Percentiles rank a stretch among this genome's conserved stretches.
These are phyloP conservation scores for Urosaurus nigricauda DNA, from an alignment of 2,797 vertebrate species.

Conservation along the genomic window DNA sequence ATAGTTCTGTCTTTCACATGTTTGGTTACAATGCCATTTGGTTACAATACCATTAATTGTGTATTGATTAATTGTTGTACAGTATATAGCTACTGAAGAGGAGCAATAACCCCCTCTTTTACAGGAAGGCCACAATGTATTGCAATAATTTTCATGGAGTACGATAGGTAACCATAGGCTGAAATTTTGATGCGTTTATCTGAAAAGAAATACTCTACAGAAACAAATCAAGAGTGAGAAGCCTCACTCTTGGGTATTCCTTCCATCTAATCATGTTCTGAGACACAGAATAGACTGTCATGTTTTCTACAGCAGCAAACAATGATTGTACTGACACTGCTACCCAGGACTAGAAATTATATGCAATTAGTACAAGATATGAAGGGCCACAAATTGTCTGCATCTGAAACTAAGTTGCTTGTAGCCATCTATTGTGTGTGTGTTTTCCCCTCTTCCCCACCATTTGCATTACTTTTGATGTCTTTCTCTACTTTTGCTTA, in stretches of 20 bases:
- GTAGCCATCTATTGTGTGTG: background rate
- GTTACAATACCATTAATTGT: background rate
- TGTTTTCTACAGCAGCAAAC: background rate
- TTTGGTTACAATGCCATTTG: background rate
- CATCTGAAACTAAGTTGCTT: background rate
- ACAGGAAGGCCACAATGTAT: background rate
- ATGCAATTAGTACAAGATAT: background rate
- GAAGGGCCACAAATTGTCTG: background rate
- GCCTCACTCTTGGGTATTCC: background rate
- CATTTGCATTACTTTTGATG: conserved; percentile 9
- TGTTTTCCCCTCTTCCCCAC: conserved; percentile 45
- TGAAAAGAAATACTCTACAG: background rate
- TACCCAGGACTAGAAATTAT: background rate
- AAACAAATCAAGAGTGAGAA: background rate
- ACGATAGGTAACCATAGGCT: no score
- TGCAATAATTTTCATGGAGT: background rate
- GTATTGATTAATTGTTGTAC: background rate
- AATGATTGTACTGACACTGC: background rate
- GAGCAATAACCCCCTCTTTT: background rate
- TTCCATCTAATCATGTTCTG: background rate
- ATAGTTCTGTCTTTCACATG: no score
- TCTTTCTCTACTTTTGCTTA: conserved; percentile 12
- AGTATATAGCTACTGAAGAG: background rate
- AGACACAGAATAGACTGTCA: background rate
- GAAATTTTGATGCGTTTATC: background rate